Evolutionary conservation across 2,113 vertebrate genomes (phyloP).

Genomic region (Harpagus bidentatus): DNA sequence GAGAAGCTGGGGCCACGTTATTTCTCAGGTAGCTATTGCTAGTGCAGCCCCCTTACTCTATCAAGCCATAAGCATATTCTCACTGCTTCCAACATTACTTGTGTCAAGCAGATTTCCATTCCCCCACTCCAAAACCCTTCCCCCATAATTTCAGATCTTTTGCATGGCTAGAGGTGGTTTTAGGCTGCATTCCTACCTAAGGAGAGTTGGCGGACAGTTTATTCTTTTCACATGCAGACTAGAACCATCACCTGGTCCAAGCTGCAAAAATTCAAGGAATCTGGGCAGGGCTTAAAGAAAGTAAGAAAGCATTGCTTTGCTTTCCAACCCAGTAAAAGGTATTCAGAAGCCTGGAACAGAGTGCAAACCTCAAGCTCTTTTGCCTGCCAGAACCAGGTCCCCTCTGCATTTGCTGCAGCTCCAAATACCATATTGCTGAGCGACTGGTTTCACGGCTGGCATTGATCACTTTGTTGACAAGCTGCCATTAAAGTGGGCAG

Average conservation of each 20-base stretch:
- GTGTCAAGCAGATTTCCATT: background rate
- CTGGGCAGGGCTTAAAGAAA: conserved; percentile 19
- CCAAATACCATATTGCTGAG: background rate
- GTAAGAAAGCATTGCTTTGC: background rate
- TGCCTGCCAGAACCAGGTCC: background rate
- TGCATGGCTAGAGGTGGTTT: background rate
- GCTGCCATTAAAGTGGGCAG: background rate
- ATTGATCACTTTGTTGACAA: background rate
- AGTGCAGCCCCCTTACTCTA: background rate
- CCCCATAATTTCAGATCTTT: background rate
- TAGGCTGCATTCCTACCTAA: background rate
- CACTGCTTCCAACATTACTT: background rate
- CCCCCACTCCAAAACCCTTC: background rate
- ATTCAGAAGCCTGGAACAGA: background rate
- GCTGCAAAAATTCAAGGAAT: conserved; percentile 41
- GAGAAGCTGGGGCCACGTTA: background rate
- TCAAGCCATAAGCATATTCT: background rate
- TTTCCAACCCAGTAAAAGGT: background rate
- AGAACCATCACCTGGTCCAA: conserved; percentile 23
- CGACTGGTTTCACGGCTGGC: background rate
- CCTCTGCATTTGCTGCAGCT: background rate
- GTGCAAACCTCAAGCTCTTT: background rate
- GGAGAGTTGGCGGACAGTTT: background rate
- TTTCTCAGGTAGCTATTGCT: background rate
- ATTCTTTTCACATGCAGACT: conserved; percentile 38